Evolutionary conservation across 2,113 vertebrate species (phyloP), one percentile per base, ranked within the genome.

Genomic region (Callospermophilus lateralis): DNA sequence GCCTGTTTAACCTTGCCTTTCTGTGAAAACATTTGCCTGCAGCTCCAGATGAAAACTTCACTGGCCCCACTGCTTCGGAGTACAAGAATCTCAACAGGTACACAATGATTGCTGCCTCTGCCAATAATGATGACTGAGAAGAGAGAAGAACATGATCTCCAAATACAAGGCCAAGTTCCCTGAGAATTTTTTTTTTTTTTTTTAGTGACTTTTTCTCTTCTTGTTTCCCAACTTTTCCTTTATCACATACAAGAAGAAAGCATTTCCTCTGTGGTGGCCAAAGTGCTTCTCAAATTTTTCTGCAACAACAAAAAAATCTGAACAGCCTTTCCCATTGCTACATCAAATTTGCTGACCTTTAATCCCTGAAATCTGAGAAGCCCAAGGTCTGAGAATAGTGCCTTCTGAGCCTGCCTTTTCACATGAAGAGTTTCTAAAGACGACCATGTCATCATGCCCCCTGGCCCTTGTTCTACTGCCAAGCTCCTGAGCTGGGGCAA

Each of bases 81-180:
- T 3, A 6, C 30, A 26, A 0, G 30, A 30, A 1, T 65, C 65
- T 1, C 20, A 42, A 34, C 3, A 11, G 1, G 3, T 1, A 4
- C 12, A 12, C 10, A 39, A 5, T 9, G 16, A 34, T 51, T 30
- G 19, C 65, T 34, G n/a, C 58, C 34, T 76, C 4, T 28, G 30
- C 85, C 37, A 32, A 2, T 53, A 28, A 42, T 3, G 34, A 30
- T 4, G 17, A 19, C 2, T 12, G 51, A 77, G 70, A 72, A 78
- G 39, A 84, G 51, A 77, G 63, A 72, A 78, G 39, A 84, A 32
- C 42, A 15, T 37, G 67, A 58, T 37, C 77, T 85, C 73, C 73
- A 48, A 78, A 67, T 1, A 55, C 9, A 2, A 55, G 48, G 9
- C 39, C 12, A 0, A 61, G 37, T 65, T 65, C 77, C 76, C 78